phyloP scores from a whole-genome alignment of 2,113 vertebrate genomes.

The Datnioides undecimradiatus region DNA sequence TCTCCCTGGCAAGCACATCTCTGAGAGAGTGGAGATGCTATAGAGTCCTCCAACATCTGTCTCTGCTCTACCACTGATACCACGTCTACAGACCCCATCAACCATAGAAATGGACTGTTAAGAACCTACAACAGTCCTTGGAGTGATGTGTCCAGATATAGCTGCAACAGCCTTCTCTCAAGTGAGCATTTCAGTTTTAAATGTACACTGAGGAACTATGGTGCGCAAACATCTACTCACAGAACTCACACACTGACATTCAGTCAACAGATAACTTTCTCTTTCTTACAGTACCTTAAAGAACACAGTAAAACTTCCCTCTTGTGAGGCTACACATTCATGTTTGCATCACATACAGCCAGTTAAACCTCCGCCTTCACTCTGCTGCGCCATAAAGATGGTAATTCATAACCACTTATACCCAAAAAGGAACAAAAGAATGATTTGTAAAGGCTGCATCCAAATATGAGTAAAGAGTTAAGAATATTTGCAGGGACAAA shows the following conservation, averaged over 20 bases:
- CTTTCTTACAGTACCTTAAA: slow-evolving; percentile 2
- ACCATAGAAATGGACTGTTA: slow-evolving; percentile 80
- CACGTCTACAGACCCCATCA: slow-evolving; percentile 76
- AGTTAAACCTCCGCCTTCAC: slow-evolving; percentile 71
- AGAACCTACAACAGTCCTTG: slow-evolving; percentile 60
- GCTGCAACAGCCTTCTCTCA: slow-evolving; percentile 59
- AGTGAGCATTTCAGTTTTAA: slow-evolving; percentile 72
- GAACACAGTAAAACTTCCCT: slow-evolving; percentile 41
- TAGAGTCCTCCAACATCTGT: slow-evolving; percentile 85
- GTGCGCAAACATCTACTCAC: slow-evolving; percentile 35
- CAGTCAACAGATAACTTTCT: slow-evolving; percentile 49
- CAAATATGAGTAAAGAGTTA: slow-evolving; percentile 66
- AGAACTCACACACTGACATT: slow-evolving; percentile 56
- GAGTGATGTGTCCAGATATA: slow-evolving; percentile 68
- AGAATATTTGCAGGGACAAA: slow-evolving; percentile 78
- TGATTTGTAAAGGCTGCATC: slow-evolving; percentile 36
- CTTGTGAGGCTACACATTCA: slow-evolving; percentile 40
- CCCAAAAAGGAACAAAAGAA: slow-evolving; percentile 26
- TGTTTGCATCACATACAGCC: slow-evolving; percentile 51
- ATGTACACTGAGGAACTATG: slow-evolving; percentile 62
- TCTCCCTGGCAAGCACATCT: slow-evolving; percentile 78
- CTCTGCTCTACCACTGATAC: slow-evolving; percentile 68
- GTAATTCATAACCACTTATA: slow-evolving; percentile 61
- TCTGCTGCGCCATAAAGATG: slow-evolving; percentile 44
- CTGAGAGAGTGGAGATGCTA: slow-evolving; percentile 73